Evolutionary conservation across 2,888 invertebrate species (phyloP).

Genomic region (Drosophila hamatofila): DNA sequence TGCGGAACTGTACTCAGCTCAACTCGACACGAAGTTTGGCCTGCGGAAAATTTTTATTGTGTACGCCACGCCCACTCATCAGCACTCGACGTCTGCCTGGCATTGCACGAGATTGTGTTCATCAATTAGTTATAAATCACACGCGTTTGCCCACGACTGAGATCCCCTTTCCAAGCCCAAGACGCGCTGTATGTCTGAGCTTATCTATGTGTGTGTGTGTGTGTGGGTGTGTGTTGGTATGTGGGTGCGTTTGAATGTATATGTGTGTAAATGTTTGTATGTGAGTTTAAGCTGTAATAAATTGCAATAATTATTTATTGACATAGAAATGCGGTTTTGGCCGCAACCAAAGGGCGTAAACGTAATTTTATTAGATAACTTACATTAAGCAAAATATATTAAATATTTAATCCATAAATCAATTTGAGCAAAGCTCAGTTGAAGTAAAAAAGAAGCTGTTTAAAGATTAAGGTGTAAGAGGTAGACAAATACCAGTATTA

Average conservation of each 20-base stretch:
- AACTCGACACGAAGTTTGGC: slow-evolving; percentile 21
- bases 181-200: too few relatives aligned
- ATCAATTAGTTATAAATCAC: slow-evolving; percentile 73
- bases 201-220: background rate
- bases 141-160: slow-evolving; percentile 37
- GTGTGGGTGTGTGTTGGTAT: background rate
- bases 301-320: slow-evolving; percentile 48
- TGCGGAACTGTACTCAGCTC: slow-evolving; percentile 49
- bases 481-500: background rate
- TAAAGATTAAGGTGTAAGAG: background rate
- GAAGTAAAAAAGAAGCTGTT: too few relatives aligned
- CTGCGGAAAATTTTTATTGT: slow-evolving; percentile 8
- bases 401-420: slow-evolving; percentile 1
- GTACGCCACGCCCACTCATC: slow-evolving; percentile 30
- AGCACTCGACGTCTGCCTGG: slow-evolving; percentile 11
- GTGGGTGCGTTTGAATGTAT: too few relatives aligned
- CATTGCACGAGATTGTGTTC: slow-evolving; percentile 63
- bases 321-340: slow-evolving; percentile 32
- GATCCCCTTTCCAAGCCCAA: background rate
- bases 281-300: slow-evolving; percentile 28
- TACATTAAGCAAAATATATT: slow-evolving; percentile 1
- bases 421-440: background rate
- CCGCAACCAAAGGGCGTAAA: slow-evolving; percentile 33
- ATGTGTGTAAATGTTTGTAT: background rate
- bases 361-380: slow-evolving; percentile 34